Percentiles rank a stretch among this genome's conserved stretches.
phyloP scores from a whole-genome alignment of 1,140 invertebrate species.

The Drosophila gunungcola region DNA sequence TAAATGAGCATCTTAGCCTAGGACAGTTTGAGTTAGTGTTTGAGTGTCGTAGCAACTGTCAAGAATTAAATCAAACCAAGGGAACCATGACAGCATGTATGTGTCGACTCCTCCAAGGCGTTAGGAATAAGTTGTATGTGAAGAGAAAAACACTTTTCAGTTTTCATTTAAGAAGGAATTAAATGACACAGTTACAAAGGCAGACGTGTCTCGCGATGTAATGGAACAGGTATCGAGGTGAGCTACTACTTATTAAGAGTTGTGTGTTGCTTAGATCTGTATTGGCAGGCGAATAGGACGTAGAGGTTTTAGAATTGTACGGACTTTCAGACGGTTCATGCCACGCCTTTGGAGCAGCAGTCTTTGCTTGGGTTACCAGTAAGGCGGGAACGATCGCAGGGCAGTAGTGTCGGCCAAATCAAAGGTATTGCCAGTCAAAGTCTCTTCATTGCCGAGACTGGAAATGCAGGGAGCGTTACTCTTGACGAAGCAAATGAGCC shows the following conservation, averaged over 20 bases:
- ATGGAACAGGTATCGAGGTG: constrained; percentile 1
- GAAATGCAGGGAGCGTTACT: neutral
- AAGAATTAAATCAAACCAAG: neutral
- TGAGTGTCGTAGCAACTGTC: neutral
- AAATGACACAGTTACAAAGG: neutral
- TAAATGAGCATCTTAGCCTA: neutral
- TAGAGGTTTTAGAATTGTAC: too few species aligned
- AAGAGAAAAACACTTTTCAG: neutral
- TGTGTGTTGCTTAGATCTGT: neutral
- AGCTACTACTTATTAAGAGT: neutral
- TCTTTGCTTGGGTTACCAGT: neutral
- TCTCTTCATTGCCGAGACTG: neutral
- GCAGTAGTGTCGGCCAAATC: neutral
- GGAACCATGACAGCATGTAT: neutral
- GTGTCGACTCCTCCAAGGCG: constrained; percentile 1
- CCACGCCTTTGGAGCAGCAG: neutral
- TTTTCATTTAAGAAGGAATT: neutral
- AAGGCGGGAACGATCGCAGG: neutral
- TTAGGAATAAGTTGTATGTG: constrained; percentile 2
- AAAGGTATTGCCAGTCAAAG: neutral
- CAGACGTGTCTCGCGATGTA: neutral
- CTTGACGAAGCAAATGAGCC: neutral
- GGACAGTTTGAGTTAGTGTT: neutral
- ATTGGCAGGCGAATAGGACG: neutral
- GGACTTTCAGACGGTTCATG: too few species aligned